Percentiles rank a stretch among this genome's conserved stretches.
These are phyloP conservation scores for Drosophila formosana DNA, from an alignment of 2,888 invertebrate species.

Conservation along the genomic window DNA sequence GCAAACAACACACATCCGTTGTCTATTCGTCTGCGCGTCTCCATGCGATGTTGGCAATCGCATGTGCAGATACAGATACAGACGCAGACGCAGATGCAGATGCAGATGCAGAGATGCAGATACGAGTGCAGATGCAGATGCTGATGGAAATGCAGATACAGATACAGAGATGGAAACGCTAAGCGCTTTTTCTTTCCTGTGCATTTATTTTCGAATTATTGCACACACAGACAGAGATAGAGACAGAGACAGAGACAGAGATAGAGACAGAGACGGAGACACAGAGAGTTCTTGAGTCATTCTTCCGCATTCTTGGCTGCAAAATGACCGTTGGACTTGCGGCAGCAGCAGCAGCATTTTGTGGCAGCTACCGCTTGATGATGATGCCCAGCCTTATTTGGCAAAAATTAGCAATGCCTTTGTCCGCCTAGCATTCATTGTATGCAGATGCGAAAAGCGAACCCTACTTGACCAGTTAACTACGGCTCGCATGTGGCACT, in stretches of 20 bases:
- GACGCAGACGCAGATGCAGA: conserved; percentile 15
- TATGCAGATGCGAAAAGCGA: conserved; percentile 59
- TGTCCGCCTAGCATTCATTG: conserved; percentile 56
- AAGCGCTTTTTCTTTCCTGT: conserved; percentile 71
- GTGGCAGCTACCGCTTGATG: conserved; percentile 26
- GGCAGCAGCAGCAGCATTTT: conserved; percentile 6
- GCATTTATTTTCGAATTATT: conserved; percentile 83
- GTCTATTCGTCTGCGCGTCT: conserved; percentile 23
- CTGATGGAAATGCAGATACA: conserved; percentile 31
- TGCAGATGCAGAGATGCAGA: conserved; percentile 35
- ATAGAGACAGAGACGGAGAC: too few species aligned
- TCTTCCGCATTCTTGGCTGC: conserved; percentile 82
- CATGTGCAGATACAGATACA: conserved; percentile 40
- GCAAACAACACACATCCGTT: conserved; percentile 26
- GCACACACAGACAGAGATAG: conserved; percentile 51
- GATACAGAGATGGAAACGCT: conserved; percentile 62
- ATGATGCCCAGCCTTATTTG: conserved; percentile 62
- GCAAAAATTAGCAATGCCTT: conserved; percentile 67
- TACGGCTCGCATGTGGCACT: conserved; percentile 43
- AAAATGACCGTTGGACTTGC: conserved; percentile 78
- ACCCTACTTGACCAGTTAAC: neutral
- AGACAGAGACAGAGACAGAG: too few species aligned
- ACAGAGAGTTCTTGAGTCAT: conserved; percentile 73
- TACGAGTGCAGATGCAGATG: conserved; percentile 35
- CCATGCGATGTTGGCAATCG: conserved; percentile 41